Evolutionary conservation across 1,140 invertebrate genomes (phyloP), one percentile per base, ranked within the genome.

Genomic region (Bilobella aurantiaca): DNA sequence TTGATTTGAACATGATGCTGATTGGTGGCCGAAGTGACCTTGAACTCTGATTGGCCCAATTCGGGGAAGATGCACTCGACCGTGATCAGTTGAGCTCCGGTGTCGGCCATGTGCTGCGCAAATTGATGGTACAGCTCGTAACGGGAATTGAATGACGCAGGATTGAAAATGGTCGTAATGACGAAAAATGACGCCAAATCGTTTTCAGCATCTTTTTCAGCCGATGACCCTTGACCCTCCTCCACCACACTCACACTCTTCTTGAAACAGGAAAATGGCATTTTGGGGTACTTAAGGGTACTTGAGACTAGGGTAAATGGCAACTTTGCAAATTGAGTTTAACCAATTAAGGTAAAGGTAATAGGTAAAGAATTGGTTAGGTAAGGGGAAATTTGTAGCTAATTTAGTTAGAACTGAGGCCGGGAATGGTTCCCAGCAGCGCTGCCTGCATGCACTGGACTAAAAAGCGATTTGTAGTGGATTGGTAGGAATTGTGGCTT

Each of bases 161-260:
- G 64, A 30, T 66, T 66, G 46, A 66, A 66, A 12, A 66, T 62
- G 29, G 64, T 53, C 0, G 64, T 61, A 18, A 66, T 62, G 3
- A 62, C 64, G 58, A 49, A 66, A 53, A 66, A 66, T 28, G 3
- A 3, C 27, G 14, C 5, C 21, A 56, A 56, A 56, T 5, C 8
- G 18, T 8, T 42, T 42, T 18, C 34, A 42, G 34, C 34, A n/a
- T n/a, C n/a, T n/a, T n/a, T n/a, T n/a, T n/a, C n/a, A n/a, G n/a
- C n/a, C n/a, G n/a, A n/a, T n/a, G n/a, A 12, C 34, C 18, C 34
- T 42, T 42, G 34, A 42, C 8, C 34, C 18, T 18, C 34, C 18
- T 42, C 34, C 34, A 18, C 8, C 8, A 8, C 34, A 42, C 34
- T 18, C 8, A 18, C 34, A 12, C 34, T 42, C 34, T 42, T 42